Conservation (phyloP, 2,797 vertebrate genomes). For the Anabacerthia variegaticeps region DNA sequence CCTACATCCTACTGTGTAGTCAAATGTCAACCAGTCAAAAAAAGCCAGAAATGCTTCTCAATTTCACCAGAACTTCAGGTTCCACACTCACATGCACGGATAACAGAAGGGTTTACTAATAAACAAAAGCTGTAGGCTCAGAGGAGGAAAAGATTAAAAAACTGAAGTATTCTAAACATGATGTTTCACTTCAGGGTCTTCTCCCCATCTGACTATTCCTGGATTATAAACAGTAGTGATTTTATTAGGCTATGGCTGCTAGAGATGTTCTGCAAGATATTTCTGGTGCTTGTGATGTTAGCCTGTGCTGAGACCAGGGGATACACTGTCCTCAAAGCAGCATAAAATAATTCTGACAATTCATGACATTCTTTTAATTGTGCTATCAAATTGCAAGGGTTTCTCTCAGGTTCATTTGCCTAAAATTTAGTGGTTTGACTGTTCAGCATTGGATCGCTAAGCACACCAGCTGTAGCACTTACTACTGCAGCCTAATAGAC, state of each 20-base stretch:
- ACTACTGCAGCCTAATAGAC: slow-evolving; percentile 32
- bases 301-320: not conserved
- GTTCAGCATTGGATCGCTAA: not conserved
- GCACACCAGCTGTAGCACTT: slow-evolving; percentile 49
- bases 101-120: not conserved
- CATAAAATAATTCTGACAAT: not conserved
- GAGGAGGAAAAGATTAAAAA: not conserved
- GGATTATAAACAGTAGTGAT: not conserved
- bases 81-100: not conserved
- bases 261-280: not conserved
- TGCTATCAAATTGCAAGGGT: not conserved
- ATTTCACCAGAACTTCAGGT: not conserved
- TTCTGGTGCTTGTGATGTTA: not conserved
- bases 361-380: not conserved
- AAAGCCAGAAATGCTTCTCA: not conserved
- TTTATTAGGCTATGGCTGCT: not conserved
- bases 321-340: not conserved
- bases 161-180: not conserved
- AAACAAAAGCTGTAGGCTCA: not conserved
- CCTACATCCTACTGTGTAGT: not conserved
- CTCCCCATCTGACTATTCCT: not conserved
- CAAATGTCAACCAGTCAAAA: not conserved
- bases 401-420: slow-evolving; percentile 28
- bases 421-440: not conserved
- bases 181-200: not conserved